Conservation (phyloP, 2,888 invertebrate genomes). For the Dastarcus helophoroides region DNA sequence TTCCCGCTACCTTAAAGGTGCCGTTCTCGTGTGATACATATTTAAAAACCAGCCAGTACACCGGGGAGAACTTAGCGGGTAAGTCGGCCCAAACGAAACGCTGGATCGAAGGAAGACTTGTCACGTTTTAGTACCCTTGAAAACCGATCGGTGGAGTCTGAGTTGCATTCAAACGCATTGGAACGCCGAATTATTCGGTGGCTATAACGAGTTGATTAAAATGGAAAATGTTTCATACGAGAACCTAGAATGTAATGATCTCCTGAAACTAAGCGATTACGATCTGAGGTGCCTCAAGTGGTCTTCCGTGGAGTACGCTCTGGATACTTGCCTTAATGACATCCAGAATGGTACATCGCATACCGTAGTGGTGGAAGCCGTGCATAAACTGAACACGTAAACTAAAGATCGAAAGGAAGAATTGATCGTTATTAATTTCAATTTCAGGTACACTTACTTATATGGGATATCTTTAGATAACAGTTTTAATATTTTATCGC, state of each 20-base stretch:
- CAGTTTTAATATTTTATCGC: slow-evolving; percentile 23
- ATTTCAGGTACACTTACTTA: slow-evolving; percentile 20
- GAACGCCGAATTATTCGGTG: slow-evolving; percentile 35
- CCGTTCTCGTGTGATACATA: slow-evolving; percentile 41
- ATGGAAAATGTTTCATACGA: slow-evolving; percentile 17
- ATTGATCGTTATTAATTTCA: background rate
- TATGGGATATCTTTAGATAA: slow-evolving; percentile 13
- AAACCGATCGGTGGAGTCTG: slow-evolving; percentile 29
- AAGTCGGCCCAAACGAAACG: no score
- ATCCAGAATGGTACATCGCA: slow-evolving; percentile 56
- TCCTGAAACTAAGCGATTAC: slow-evolving; percentile 28
- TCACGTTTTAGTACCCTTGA: slow-evolving; percentile 23
- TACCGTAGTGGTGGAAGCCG: slow-evolving; percentile 42
- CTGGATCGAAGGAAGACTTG: no score
- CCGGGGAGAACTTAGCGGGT: slow-evolving; percentile 26
- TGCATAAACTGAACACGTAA: no score
- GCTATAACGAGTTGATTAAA: slow-evolving; percentile 28
- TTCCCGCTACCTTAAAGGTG: slow-evolving; percentile 34
- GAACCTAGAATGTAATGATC: slow-evolving; percentile 23
- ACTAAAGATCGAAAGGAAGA: no score
- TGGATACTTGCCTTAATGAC: slow-evolving; percentile 42
- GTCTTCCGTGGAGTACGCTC: slow-evolving; percentile 42
- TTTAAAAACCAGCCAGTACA: slow-evolving; percentile 38
- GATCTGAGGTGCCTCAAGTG: slow-evolving; percentile 43
- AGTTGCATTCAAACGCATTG: slow-evolving; percentile 36